Evolutionary conservation across 2,113 vertebrate species (phyloP), one percentile per base, ranked within the genome.

Genomic region (Archilochus colubris): DNA sequence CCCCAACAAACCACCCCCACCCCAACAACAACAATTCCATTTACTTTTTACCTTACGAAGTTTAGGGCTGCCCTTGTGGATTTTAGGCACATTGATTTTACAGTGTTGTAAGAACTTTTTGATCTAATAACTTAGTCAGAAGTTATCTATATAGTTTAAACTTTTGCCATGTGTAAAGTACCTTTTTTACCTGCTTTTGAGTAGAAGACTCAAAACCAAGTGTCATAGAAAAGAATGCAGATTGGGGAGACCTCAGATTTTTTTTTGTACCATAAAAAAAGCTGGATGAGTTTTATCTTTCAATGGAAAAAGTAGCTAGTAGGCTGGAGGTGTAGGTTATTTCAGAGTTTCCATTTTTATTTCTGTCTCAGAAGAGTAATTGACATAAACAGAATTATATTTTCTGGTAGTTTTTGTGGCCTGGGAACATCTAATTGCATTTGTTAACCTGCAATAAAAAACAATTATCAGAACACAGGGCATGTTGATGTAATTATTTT

Each of bases 401-500:
- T 95, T 89, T 79, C 28, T 82, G 40, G 14, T 76, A 67, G 36
- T n/a, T 88, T 89, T 92, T 88, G 55, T 87, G 67, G 66, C 72
- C 43, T 82, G 14, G 55, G 15, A 75, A 36, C 59, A 85, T 66
- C 30, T 79, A 91, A 94, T 96, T 78, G 18, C 5, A 43, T 97
- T 95, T 88, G 30, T 89, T 95, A 92, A 68, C 59, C 17, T 91
- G n/a, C 55, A 88, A 30, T 84, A 72, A 80, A 82, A 88, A 92
- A 43, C 69, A 68, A 24, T 55, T 88, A 48, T 84, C 36, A 74
- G 77, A 77, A 79, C 27, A 54, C 30, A 69, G 59, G 30, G 62
- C 36, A 33, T 57, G 59, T n/a, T 90, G 58, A 86, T 94, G 40
- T 70, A 89, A 97, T 96, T 97, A 80, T 80, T 87, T 92, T 93